A percentile compares a stretch with the other conserved stretches of the same genome.
These are phyloP conservation scores for Rosalia funebris DNA, from an alignment of 2,888 invertebrate species.

Conservation along the genomic window DNA sequence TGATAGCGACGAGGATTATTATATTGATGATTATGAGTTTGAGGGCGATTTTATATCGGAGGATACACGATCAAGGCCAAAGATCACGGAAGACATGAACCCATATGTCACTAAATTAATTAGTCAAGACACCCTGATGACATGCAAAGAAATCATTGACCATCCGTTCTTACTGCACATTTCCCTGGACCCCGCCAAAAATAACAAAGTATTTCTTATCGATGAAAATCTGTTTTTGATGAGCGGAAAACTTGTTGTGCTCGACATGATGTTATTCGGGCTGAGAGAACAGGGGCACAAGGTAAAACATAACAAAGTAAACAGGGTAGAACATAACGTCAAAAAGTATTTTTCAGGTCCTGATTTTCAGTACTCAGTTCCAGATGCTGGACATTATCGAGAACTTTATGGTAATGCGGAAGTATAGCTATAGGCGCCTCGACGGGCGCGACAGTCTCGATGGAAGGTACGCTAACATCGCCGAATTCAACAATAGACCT, in stretches of 20 bases:
- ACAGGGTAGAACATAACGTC: not conserved
- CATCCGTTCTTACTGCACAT: conserved; percentile 75
- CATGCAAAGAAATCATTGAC: conserved; percentile 70
- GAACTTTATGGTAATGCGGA: conserved; percentile 68
- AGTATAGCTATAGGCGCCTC: conserved; percentile 66
- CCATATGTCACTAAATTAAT: conserved; percentile 34
- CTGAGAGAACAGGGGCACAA: conserved; percentile 64
- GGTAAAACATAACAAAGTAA: conserved; percentile 46
- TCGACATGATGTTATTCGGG: conserved; percentile 71
- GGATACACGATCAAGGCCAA: conserved; percentile 10
- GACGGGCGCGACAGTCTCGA: conserved; percentile 67
- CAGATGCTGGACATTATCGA: conserved; percentile 73
- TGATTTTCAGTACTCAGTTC: conserved; percentile 75
- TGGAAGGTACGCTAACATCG: conserved; percentile 65
- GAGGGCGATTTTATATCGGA: conserved; percentile 31
- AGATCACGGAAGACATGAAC: conserved; percentile 29
- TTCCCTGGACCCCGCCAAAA: conserved; percentile 64
- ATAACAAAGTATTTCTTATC: conserved; percentile 55
- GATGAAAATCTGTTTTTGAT: conserved; percentile 66
- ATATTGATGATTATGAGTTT: conserved; percentile 33
- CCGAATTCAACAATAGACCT: conserved; percentile 65
- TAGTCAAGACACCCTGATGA: conserved; percentile 64
- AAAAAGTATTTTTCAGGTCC: conserved; percentile 61
- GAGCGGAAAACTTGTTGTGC: conserved; percentile 73
- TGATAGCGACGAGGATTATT: conserved; percentile 16